Evolutionary conservation across 2,888 invertebrate genomes (phyloP).

Genomic region (Rhogogaster chlorosoma): DNA sequence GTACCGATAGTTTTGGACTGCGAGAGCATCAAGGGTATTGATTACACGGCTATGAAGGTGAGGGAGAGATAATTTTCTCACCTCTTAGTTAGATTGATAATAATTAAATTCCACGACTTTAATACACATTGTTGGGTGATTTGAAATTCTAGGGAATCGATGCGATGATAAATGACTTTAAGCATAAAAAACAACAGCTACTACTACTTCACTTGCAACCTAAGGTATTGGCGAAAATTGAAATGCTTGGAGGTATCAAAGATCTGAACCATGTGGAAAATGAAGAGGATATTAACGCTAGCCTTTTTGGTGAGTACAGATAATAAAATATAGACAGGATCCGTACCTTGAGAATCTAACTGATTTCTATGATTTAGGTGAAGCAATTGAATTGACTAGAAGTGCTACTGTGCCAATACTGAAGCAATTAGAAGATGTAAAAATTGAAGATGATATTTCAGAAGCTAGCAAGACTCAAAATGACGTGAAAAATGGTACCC

Average conservation of each 20-base stretch:
- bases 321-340: not conserved
- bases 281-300: conserved; percentile 62
- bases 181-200: conserved; percentile 79
- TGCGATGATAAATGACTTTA: conserved; percentile 80
- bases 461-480: not conserved
- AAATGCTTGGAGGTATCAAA: conserved; percentile 60
- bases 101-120: not conserved
- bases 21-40: conserved; percentile 82
- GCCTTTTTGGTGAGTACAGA: conserved; percentile 57
- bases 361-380: conserved; percentile 26
- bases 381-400: conserved; percentile 57
- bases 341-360: not conserved
- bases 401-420: conserved; percentile 59
- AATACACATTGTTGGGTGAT: not conserved
- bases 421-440: conserved; percentile 48
- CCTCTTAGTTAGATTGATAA: not conserved
- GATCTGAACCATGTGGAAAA: conserved; percentile 63
- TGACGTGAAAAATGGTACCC: not conserved
- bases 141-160: conserved; percentile 80
- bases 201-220: conserved; percentile 78
- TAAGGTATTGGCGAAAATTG: conserved; percentile 68
- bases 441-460: not conserved
- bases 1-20: conserved; percentile 84
- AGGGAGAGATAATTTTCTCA: conserved; percentile 53
- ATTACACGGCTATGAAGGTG: conserved; percentile 85